These are phyloP conservation scores for Hippocampus kuda DNA, from an alignment of 2,797 vertebrate species.

Conservation along the genomic window DNA sequence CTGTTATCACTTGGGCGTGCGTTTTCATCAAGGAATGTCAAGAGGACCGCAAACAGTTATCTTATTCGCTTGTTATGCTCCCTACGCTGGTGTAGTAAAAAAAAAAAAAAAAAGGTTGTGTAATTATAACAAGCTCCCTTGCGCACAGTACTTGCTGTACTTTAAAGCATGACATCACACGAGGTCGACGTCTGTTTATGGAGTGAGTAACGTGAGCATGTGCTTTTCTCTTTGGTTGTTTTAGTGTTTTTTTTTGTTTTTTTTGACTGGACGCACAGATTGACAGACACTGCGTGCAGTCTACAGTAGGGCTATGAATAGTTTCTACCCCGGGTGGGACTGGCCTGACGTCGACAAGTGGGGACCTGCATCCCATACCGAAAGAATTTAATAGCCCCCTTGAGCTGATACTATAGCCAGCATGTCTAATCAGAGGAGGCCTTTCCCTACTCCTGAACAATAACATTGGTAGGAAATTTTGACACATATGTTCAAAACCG, in stretches of 20 bases:
- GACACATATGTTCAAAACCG: not conserved
- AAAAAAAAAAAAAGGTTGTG: conserved; percentile 14
- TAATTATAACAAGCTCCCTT: conserved; percentile 47
- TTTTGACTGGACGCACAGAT: conserved; percentile 31
- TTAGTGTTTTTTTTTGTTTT: conserved; percentile 20
- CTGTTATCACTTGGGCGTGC: conserved; percentile 49
- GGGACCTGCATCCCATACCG: conserved; percentile 41
- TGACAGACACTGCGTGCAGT: conserved; percentile 17
- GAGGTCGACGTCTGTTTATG: conserved; percentile 41
- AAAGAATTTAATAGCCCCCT: conserved; percentile 42
- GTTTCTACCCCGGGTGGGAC: conserved; percentile 33
- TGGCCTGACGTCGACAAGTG: conserved; percentile 31
- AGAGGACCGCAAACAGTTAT: conserved; percentile 62
- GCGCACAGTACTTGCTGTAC: conserved; percentile 34
- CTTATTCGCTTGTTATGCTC: conserved; percentile 65
- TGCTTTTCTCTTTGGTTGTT: conserved; percentile 22
- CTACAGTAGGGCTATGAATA: conserved; percentile 45
- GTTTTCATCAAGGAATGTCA: conserved; percentile 55
- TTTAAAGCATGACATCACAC: conserved; percentile 44
- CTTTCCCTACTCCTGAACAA: conserved; percentile 39
- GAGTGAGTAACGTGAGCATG: conserved; percentile 44
- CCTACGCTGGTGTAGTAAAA: conserved; percentile 41
- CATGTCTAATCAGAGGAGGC: conserved; percentile 42
- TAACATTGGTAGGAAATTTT: conserved; percentile 4
- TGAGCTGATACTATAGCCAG: conserved; percentile 45